Base-by-base conservation (phyloP, 2,888 invertebrate genomes). In the Molanna angustata region DNA sequence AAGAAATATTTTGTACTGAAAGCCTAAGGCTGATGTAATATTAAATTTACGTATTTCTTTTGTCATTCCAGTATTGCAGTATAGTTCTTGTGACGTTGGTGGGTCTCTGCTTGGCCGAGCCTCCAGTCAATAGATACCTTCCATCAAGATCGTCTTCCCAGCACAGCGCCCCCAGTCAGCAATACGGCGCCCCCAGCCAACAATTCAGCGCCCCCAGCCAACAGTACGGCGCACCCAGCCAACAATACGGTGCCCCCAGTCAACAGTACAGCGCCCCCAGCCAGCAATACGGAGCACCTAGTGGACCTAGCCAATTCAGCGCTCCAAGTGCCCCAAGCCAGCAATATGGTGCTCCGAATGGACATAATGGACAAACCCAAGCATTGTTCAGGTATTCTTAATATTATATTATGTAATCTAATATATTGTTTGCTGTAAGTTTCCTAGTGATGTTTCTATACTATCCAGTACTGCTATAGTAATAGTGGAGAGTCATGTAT, bases 161-260 rank as follows among this genome's bases (percentile, higher is more conserved):
- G 54, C 66, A 67, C 13, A 22, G 40, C 16, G 37, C 47, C n/a
- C 59, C 57, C 9, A 53, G 55, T 42, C 53, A 44, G 49, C 49
- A 67, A 1, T 52, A 55, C 46, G 56, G 57, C 50, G 19, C 57
- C 31, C 63, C 9, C 61, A 61, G 9, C 54, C 3, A 62, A 55
- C 66, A 67, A 55, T 67, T 71, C 43, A 72, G 72, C 1, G 70
- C 71, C 16, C 71, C 72, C 75, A 60, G 32, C 31, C 56, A 40
- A 61, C n/a, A n/a, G n/a, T 68, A 66, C 1, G 47, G 46, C 18
- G 45, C 49, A 2, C 64, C 66, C 44, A 67, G 67, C 0, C 64
- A 65, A 45, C 64, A 68, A 49, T 70, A 70, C 54, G 69, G 69
- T 3, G 67, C 68, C 0, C 70, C 71, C 32, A n/a, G n/a, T n/a